Evolutionary conservation across 2,797 vertebrate species (phyloP).

Genomic region (Esox lucius): DNA sequence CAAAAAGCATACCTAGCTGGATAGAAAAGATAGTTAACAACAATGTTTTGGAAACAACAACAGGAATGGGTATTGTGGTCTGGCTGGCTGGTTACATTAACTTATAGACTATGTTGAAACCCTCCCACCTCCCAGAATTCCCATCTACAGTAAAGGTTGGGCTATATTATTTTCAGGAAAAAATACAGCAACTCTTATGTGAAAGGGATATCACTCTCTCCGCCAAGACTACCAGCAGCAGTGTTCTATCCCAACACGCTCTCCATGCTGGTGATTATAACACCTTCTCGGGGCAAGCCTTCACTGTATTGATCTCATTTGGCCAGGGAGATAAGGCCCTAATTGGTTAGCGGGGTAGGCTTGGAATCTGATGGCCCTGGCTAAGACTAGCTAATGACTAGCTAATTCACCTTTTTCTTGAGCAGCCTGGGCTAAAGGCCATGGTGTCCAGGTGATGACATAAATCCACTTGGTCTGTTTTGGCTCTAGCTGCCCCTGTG

Average conservation of each 20-base stretch:
- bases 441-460: conserved; percentile 58
- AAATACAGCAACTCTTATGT: too few species aligned
- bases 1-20: too few species aligned
- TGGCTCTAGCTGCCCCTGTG: conserved; percentile 36
- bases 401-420: conserved; percentile 76
- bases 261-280: conserved; percentile 66
- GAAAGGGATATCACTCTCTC: conserved; percentile 46
- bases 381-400: conserved; percentile 54
- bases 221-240: conserved; percentile 60
- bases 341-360: conserved; percentile 78
- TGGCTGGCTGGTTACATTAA: too few species aligned
- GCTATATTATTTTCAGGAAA: too few species aligned
- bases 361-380: conserved; percentile 76
- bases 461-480: conserved; percentile 71
- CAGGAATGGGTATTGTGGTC: too few species aligned
- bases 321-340: conserved; percentile 77
- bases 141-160: conserved; percentile 24
- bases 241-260: conserved; percentile 52
- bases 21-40: too few species aligned
- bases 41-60: too few species aligned
- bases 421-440: conserved; percentile 62
- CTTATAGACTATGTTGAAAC: too few species aligned
- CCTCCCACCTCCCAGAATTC: background rate
- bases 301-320: conserved; percentile 77
- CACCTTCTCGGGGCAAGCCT: conserved; percentile 66